Evolutionary conservation across 2,113 vertebrate species (phyloP), one percentile per base, ranked within the genome.

Genomic region (Balaeniceps rex): DNA sequence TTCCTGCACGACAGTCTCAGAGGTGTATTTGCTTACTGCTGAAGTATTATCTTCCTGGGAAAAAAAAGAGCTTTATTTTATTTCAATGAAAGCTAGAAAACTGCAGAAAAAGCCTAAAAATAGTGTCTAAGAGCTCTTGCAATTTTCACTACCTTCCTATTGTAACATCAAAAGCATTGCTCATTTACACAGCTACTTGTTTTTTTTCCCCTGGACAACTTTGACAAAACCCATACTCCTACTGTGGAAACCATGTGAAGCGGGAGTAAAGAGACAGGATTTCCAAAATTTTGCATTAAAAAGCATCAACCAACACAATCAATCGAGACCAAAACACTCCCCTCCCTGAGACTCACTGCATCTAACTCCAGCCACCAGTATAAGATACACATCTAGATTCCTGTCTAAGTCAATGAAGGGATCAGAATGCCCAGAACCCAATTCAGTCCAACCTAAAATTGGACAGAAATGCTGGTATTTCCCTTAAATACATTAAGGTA

Each of bases 101-200:
- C 34, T 78, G 86, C 86, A 95, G 72, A 88, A 87, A 89, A 95
- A 89, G 40, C 61, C 87, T 88, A 92, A 96, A 95, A 94, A 91
- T 47, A 95, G 77, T 9, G 11, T 19, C 77, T 57, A 68, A 79
- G 66, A 86, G 86, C 83, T 94, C 83, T 18, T 85, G 44, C n/a
- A 61, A 71, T 84, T 87, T 92, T 79, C 94, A 69, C 54, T 63
- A 8, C 77, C 83, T 90, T 92, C 55, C 71, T 44, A 52, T 3
- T 52, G 76, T 38, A 89, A 84, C 63, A 84, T 75, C 92, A 91
- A 66, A 90, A 83, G 93, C 40, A 8, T 9, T 61, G 74, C 83
- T 97, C 54, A 42, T 68, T 82, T 52, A 47, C 33, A n/a, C 80
- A 89, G 72, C 57, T 60, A 25, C 55, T 82, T 61, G 44, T 15